Evolutionary conservation across 2,888 invertebrate genomes (phyloP).

Genomic region (Heliconius hortense): DNA sequence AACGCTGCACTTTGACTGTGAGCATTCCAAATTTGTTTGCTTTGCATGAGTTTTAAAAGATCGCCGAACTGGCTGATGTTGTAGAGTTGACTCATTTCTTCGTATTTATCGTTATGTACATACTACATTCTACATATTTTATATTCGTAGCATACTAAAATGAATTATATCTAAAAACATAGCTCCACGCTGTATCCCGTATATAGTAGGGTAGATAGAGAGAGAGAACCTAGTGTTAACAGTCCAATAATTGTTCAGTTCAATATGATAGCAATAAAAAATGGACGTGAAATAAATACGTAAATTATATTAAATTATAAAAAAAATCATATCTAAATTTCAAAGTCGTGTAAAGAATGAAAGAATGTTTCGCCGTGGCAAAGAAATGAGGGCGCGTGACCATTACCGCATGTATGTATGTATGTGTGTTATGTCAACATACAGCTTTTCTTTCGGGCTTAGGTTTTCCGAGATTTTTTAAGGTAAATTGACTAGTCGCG

Average conservation of each 20-base stretch:
- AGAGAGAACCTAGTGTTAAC: too few relatives aligned
- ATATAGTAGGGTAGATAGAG: too few relatives aligned
- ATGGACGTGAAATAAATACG: too few relatives aligned
- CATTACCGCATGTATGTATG: constrained; percentile 63
- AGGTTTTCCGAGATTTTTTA: constrained; percentile 74
- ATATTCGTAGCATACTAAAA: too few relatives aligned
- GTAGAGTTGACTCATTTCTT: neutral
- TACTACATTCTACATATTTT: too few relatives aligned
- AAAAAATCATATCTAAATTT: constrained; percentile 61
- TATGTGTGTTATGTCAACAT: constrained; percentile 68
- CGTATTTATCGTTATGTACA: neutral
- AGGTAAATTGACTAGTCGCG: constrained; percentile 79
- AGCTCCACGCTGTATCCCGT: too few relatives aligned
- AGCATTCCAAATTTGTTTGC: constrained; percentile 30
- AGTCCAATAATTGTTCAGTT: too few relatives aligned
- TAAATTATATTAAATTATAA: neutral
- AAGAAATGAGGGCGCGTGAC: constrained; percentile 68
- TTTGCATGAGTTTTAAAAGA: constrained; percentile 22
- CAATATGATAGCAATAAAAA: too few relatives aligned
- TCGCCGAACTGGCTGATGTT: neutral
- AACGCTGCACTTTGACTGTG: constrained; percentile 31
- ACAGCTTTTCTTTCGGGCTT: constrained; percentile 71
- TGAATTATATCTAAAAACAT: too few relatives aligned
- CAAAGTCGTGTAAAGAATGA: constrained; percentile 62
- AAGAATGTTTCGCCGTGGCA: constrained; percentile 59